Conservation (phyloP, 1,140 invertebrate species). For the Lithobius niger region DNA sequence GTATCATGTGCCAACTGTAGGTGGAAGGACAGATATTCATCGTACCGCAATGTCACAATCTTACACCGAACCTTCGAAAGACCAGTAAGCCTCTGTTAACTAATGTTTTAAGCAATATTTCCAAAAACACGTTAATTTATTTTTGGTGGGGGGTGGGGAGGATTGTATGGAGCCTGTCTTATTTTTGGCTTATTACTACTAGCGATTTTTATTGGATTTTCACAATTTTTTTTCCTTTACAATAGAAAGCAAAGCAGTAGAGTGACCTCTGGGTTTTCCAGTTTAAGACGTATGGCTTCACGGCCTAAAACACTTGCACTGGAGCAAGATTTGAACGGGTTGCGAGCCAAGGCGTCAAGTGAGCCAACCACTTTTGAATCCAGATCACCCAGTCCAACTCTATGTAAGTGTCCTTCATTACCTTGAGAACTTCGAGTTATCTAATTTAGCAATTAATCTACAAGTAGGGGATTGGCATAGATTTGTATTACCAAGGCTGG, state of each 20-base stretch:
- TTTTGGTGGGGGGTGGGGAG: too few relatives aligned
- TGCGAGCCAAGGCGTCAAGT: constrained; percentile 1
- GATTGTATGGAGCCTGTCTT: too few relatives aligned
- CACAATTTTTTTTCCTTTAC: not conserved
- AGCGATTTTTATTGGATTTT: not conserved
- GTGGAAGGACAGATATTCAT: constrained; percentile 8
- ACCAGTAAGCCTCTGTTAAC: too few relatives aligned
- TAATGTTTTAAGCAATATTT: too few relatives aligned
- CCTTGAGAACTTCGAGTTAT: too few relatives aligned
- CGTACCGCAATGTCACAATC: too few relatives aligned
- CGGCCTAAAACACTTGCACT: not conserved
- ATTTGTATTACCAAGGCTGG: too few relatives aligned
- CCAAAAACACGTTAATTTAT: too few relatives aligned
- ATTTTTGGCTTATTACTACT: too few relatives aligned
- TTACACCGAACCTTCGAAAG: too few relatives aligned
- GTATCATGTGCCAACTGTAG: constrained; percentile 6
- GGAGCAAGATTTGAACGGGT: not conserved
- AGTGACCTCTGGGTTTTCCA: not conserved
- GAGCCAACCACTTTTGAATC: constrained; percentile 7
- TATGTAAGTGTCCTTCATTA: constrained; percentile 5
- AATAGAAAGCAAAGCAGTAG: not conserved
- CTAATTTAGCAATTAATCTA: too few relatives aligned
- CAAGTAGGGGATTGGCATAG: too few relatives aligned
- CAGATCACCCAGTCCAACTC: constrained; percentile 1
- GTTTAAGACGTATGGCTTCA: not conserved